Percentiles rank a stretch among this genome's conserved stretches.
phyloP scores from a whole-genome alignment of 2,113 vertebrate genomes.

The Marcusenius ussheri region DNA sequence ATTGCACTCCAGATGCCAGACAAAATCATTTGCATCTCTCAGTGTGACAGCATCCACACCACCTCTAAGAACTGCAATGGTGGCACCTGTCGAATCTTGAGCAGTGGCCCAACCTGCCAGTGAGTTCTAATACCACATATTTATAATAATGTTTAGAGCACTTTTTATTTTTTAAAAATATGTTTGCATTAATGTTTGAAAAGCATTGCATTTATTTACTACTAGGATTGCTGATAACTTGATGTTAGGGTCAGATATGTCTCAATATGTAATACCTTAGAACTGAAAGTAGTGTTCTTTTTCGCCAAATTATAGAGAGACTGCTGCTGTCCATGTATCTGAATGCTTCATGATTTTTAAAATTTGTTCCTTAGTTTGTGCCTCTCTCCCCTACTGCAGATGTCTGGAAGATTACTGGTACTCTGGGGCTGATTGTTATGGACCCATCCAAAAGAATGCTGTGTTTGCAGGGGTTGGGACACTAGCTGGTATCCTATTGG shows the following conservation, averaged over 20 bases:
- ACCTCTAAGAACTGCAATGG: slow-evolving; percentile 3
- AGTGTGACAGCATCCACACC: neutral
- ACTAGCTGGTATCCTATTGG: slow-evolving; percentile 6
- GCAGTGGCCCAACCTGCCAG: slow-evolving; percentile 12
- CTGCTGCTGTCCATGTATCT: neutral
- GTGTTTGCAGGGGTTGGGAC: slow-evolving; percentile 30
- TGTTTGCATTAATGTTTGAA: neutral
- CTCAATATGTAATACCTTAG: neutral
- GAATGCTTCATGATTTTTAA: neutral
- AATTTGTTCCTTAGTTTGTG: neutral
- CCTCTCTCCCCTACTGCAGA: neutral
- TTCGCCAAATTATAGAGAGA: neutral
- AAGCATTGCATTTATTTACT: neutral
- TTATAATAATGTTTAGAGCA: neutral
- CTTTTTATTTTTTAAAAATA: neutral
- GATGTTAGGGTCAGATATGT: neutral
- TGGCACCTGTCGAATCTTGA: neutral
- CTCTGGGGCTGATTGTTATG: slow-evolving; percentile 28
- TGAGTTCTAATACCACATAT: neutral
- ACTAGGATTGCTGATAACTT: neutral
- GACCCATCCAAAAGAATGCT: slow-evolving; percentile 32
- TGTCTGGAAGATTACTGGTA: slow-evolving; percentile 27
- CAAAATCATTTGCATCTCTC: slow-evolving; percentile 7
- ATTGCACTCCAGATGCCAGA: neutral
- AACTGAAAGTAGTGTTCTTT: neutral